Base-by-base conservation (phyloP, 2,797 vertebrate genomes). In the Microctenopoma lineatum region DNA sequence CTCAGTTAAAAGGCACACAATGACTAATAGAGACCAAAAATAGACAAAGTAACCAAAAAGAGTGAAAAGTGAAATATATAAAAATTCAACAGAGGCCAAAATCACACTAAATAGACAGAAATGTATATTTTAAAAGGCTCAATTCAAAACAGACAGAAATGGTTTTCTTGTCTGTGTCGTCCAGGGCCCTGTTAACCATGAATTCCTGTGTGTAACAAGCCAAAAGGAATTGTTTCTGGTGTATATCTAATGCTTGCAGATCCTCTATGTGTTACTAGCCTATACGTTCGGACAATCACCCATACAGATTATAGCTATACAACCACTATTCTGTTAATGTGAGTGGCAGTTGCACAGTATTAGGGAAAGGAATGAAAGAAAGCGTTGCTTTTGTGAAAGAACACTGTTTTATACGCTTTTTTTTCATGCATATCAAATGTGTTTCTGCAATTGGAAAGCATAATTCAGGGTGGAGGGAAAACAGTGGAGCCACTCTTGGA, bases 361-460 rank as follows among this genome's bases (percentile, higher is more conserved):
- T 74, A 79, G 70, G 57, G 85, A 11, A 47, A 10, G 9, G 16
- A 47, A 81, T 59, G 68, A 84, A 82, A 68, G 74, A 69, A 74
- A 83, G 67, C 71, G 54, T 36, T 69, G 70, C 84, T 83, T 85
- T 89, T 84, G 79, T 84, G 76, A 64, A 61, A 71, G 54, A 85
- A 84, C 68, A 80, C 69, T 60, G 71, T 65, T 73, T 88, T 84
- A 27, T 77, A 76, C 21, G 47, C 63, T 66, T 65, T 21, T 54
- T 77, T 65, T 39, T 34, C 83, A 80, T 86, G 87, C 90, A 91
- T 90, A 89, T 87, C 84, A 91, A 92, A 86, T 88, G 83, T 77
- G 83, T 83, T 74, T 84, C 73, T 44, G 80, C 86, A 87, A 87
- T 85, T 87, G 76, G 63, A 80, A 83, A 82, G 84, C 79, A 80